Conservation (phyloP, 2,113 vertebrate genomes). For the Boleophthalmus pectinirostris region DNA sequence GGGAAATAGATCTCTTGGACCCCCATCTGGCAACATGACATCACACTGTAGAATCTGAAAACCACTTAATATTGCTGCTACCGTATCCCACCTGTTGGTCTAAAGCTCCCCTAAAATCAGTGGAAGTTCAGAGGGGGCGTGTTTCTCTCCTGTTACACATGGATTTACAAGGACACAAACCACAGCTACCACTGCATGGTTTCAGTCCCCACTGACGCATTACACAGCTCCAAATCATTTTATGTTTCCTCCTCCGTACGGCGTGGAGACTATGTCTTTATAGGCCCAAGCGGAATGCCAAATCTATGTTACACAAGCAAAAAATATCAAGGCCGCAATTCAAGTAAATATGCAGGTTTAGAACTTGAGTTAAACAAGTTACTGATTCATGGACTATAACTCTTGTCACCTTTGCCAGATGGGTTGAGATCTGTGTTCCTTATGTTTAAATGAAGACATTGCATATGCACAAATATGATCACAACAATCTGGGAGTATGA, state of each 20-base stretch:
- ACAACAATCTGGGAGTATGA: not conserved
- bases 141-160: constrained; percentile 17
- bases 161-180: constrained; percentile 34
- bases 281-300: not conserved
- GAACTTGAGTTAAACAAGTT: not conserved
- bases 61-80: not conserved
- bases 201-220: constrained; percentile 28
- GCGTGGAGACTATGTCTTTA: constrained; percentile 5
- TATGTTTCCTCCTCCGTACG: not conserved
- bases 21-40: no score
- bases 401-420: no score
- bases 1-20: no score
- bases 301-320: not conserved
- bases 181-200: constrained; percentile 9
- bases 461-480: not conserved
- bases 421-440: no score
- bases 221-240: constrained; percentile 18
- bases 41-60: no score
- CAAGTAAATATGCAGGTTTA: not conserved
- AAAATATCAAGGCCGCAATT: not conserved
- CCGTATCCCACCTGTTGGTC: not conserved
- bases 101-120: constrained; percentile 5
- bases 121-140: not conserved
- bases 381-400: not conserved
- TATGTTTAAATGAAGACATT: no score